Conservation (phyloP, 2,888 invertebrate genomes). For the Tholera decimalis region DNA sequence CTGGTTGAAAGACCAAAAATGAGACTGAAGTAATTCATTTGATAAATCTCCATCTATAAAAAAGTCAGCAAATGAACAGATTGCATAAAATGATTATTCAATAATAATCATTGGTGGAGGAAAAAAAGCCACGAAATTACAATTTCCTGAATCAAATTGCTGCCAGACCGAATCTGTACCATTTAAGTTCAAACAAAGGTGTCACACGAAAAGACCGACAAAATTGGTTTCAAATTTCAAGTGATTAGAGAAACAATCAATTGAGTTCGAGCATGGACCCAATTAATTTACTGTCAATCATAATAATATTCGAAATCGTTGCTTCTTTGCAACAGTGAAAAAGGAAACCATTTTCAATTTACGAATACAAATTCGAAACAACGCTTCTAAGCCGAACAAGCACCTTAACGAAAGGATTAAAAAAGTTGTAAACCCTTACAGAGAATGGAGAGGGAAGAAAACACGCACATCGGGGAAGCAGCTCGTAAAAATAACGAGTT, state of each 20-base stretch:
- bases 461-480: constrained; percentile 62
- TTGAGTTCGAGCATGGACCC: constrained; percentile 9
- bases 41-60: neutral
- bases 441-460: constrained; percentile 51
- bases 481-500: constrained; percentile 70
- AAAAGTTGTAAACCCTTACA: constrained; percentile 59
- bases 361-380: constrained; percentile 30
- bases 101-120: constrained; percentile 1
- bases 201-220: constrained; percentile 1
- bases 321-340: constrained; percentile 4
- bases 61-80: neutral
- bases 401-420: constrained; percentile 58
- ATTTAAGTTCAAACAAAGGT: constrained; percentile 37
- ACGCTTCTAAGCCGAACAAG: constrained; percentile 34
- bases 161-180: constrained; percentile 10
- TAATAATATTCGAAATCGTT: constrained; percentile 19
- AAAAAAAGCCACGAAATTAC: constrained; percentile 17
- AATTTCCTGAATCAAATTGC: constrained; percentile 29
- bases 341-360: constrained; percentile 28
- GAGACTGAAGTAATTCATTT: neutral
- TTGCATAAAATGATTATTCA: neutral
- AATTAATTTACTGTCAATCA: constrained; percentile 13
- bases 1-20: constrained; percentile 75
- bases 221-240: constrained; percentile 25
- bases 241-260: constrained; percentile 34